phyloP scores from a whole-genome alignment of 1,140 invertebrate genomes.

The Nixonia krombeini region DNA sequence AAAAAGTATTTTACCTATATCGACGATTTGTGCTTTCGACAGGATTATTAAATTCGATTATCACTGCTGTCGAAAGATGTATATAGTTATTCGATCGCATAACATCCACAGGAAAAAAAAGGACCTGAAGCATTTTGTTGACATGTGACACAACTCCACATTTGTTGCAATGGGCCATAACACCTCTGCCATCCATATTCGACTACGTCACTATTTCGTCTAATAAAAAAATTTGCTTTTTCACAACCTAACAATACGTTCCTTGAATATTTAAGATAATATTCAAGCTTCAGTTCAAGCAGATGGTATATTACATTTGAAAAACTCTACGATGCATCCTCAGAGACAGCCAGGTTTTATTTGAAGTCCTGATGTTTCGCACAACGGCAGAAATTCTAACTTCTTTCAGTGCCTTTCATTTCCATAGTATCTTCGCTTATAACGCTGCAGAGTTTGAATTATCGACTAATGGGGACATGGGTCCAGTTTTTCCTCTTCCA shows the following conservation, averaged over 20 bases:
- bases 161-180: not conserved
- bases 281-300: conserved; percentile 16
- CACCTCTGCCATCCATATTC: conserved; percentile 5
- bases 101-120: conserved; percentile 20
- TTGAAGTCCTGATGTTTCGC: conserved; percentile 36
- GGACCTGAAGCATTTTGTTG: conserved; percentile 8
- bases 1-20: conserved; percentile 21
- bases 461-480: conserved; percentile 84
- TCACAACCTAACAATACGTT: conserved; percentile 40
- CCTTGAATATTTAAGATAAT: conserved; percentile 13
- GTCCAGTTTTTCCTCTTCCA: conserved; percentile 80
- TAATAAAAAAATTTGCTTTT: conserved; percentile 33
- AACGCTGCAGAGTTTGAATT: conserved; percentile 80
- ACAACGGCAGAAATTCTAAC: conserved; percentile 39
- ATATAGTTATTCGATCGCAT: conserved; percentile 15
- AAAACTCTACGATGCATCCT: conserved; percentile 22
- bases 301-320: conserved; percentile 31
- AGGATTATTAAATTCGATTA: conserved; percentile 38
- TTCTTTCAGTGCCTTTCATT: conserved; percentile 16
- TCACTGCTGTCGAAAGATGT: conserved; percentile 14
- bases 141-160: conserved; percentile 8
- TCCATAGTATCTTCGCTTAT: conserved; percentile 59
- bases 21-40: conserved; percentile 37
- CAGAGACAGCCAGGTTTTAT: conserved; percentile 20
- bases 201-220: conserved; percentile 10